Evolutionary conservation across 1,140 invertebrate genomes (phyloP).

Genomic region (Drosophila sp.): DNA sequence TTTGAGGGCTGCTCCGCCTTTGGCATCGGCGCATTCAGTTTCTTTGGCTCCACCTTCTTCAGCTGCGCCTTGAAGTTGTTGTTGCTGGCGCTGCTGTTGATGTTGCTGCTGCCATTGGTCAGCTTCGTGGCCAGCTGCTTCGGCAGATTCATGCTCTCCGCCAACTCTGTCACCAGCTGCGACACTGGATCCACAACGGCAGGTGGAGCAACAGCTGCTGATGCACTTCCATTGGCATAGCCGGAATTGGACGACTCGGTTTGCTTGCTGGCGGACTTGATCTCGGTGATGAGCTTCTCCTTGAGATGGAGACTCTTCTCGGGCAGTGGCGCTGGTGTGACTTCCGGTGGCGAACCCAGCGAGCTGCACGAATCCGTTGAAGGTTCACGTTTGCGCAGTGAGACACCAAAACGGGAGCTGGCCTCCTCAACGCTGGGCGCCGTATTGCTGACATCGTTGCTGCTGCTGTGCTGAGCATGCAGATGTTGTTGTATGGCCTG

Average conservation of each 20-base stretch:
- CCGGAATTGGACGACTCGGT: slow-evolving; percentile 29
- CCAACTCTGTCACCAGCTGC: slow-evolving; percentile 91
- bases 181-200: slow-evolving; percentile 88
- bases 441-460: slow-evolving; percentile 87
- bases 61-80: slow-evolving; percentile 87
- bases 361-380: slow-evolving; percentile 87
- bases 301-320: slow-evolving; percentile 86
- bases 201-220: background rate
- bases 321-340: slow-evolving; percentile 32
- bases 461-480: slow-evolving; percentile 82
- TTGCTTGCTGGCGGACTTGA: slow-evolving; percentile 89
- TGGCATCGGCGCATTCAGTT: slow-evolving; percentile 85
- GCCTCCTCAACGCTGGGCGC: slow-evolving; percentile 89
- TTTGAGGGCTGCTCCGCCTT: slow-evolving; percentile 86
- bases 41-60: slow-evolving; percentile 89
- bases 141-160: slow-evolving; percentile 87
- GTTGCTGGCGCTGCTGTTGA: slow-evolving; percentile 37
- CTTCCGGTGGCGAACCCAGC: slow-evolving; percentile 79
- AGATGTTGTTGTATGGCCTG: slow-evolving; percentile 75
- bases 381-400: slow-evolving; percentile 88
- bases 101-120: slow-evolving; percentile 56
- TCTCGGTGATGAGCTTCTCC: slow-evolving; percentile 93
- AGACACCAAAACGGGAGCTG: slow-evolving; percentile 90
- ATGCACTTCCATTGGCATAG: slow-evolving; percentile 68
- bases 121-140: slow-evolving; percentile 56